phyloP scores from a whole-genome alignment of 2,797 vertebrate genomes.

The Coccyzus lansbergi region DNA sequence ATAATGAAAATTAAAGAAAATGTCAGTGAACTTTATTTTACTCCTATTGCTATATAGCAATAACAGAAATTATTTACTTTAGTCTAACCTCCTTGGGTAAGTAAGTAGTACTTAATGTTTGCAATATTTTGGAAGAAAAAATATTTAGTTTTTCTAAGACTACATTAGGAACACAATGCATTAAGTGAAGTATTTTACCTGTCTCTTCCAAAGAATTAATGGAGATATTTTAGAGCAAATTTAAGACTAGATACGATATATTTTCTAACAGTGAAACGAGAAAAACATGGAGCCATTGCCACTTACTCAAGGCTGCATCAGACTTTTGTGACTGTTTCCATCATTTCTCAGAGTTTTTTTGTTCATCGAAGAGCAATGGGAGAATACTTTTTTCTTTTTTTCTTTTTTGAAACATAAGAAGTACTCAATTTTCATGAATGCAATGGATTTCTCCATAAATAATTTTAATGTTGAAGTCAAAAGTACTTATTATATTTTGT shows the following conservation, averaged over 20 bases:
- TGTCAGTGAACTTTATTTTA: constrained; percentile 21
- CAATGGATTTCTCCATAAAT: not conserved
- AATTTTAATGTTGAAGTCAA: not conserved
- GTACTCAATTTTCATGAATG: not conserved
- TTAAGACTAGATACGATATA: not conserved
- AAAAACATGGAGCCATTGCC: not conserved
- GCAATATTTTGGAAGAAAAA: not conserved
- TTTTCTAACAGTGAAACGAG: not conserved
- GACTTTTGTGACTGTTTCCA: not conserved
- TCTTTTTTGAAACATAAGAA: not conserved
- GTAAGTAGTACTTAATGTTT: not conserved
- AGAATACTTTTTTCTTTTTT: not conserved
- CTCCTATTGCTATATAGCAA: not conserved
- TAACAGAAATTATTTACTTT: constrained; percentile 36
- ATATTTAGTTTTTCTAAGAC: not conserved
- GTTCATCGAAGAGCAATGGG: not conserved
- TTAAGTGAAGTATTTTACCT: not conserved
- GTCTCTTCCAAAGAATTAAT: not conserved
- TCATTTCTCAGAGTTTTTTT: not conserved
- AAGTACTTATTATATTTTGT: not conserved
- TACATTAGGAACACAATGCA: not conserved
- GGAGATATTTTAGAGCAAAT: not conserved
- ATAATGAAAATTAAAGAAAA: constrained; percentile 31
- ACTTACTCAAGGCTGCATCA: not conserved
- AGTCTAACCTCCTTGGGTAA: not conserved